These are phyloP conservation scores for Amblyjoppa fuscipennis DNA, from an alignment of 2,888 invertebrate genomes.

Conservation along the genomic window DNA sequence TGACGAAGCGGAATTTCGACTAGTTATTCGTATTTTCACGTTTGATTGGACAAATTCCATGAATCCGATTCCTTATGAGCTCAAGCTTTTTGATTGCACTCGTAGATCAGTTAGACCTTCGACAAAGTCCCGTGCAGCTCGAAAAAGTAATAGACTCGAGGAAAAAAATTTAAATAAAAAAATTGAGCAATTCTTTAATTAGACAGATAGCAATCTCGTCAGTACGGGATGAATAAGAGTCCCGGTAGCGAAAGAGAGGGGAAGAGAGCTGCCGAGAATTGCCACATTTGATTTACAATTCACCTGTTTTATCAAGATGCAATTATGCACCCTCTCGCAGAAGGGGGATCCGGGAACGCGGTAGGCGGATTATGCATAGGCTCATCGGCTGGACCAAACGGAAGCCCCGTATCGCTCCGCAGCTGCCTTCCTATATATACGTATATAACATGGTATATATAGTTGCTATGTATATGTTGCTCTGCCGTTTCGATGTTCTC, in stretches of 20 bases:
- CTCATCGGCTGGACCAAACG: constrained; percentile 75
- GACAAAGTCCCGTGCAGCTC: not conserved
- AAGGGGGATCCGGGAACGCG: constrained; percentile 68
- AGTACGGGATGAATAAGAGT: constrained; percentile 38
- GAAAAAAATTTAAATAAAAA: not conserved
- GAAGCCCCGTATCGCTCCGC: constrained; percentile 66
- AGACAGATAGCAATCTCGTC: constrained; percentile 73
- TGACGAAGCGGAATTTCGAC: too few relatives aligned
- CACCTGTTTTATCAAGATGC: constrained; percentile 83
- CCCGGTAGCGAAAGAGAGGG: constrained; percentile 46
- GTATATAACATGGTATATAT: constrained; percentile 8
- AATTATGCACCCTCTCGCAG: constrained; percentile 81
- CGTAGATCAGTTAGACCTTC: not conserved
- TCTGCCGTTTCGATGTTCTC: constrained; percentile 21
- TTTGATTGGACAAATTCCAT: not conserved
- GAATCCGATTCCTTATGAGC: not conserved
- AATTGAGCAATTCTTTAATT: constrained; percentile 73
- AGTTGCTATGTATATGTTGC: not conserved
- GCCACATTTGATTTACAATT: constrained; percentile 81
- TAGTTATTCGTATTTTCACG: not conserved
- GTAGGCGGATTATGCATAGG: constrained; percentile 79
- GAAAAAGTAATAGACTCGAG: not conserved
- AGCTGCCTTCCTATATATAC: constrained; percentile 54
- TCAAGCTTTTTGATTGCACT: not conserved
- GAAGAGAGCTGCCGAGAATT: constrained; percentile 70